These are phyloP conservation scores for Chrysochloris asiatica DNA, from an alignment of 2,113 vertebrate species.

Conservation along the genomic window DNA sequence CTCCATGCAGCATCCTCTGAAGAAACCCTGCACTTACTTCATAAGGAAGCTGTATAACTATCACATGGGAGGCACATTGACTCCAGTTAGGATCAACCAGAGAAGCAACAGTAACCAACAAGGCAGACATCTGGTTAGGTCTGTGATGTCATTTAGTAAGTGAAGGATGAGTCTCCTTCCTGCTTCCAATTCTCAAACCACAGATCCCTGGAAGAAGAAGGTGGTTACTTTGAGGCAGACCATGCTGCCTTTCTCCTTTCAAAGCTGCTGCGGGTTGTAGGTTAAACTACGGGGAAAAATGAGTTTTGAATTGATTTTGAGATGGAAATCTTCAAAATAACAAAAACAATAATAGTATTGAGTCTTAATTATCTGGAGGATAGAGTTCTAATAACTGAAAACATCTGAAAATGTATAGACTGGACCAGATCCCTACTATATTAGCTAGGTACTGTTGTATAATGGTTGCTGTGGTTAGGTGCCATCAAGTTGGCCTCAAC, in stretches of 20 bases:
- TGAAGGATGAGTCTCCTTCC: background rate
- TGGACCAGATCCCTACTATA: background rate
- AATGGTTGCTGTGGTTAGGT: no score
- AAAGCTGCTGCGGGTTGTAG: background rate
- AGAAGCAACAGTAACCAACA: background rate
- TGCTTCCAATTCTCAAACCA: background rate
- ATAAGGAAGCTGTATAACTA: background rate
- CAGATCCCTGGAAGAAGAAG: background rate
- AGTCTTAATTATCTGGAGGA: conserved; percentile 24
- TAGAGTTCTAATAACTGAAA: conserved; percentile 34
- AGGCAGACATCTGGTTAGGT: background rate
- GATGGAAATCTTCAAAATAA: conserved; percentile 5
- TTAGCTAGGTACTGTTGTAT: background rate
- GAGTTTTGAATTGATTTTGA: conserved; percentile 43
- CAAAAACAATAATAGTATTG: background rate
- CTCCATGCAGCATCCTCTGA: background rate
- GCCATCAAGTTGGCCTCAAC: no score
- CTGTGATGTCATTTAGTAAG: background rate
- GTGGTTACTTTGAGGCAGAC: background rate
- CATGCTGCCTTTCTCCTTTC: background rate
- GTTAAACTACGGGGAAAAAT: background rate
- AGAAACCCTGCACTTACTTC: background rate
- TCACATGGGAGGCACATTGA: background rate
- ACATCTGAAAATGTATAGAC: background rate
- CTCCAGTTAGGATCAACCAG: background rate